A percentile compares a stretch with the other conserved stretches of the same genome.
phyloP scores from a whole-genome alignment of 2,888 invertebrate genomes.

The Andrena dorsata region DNA sequence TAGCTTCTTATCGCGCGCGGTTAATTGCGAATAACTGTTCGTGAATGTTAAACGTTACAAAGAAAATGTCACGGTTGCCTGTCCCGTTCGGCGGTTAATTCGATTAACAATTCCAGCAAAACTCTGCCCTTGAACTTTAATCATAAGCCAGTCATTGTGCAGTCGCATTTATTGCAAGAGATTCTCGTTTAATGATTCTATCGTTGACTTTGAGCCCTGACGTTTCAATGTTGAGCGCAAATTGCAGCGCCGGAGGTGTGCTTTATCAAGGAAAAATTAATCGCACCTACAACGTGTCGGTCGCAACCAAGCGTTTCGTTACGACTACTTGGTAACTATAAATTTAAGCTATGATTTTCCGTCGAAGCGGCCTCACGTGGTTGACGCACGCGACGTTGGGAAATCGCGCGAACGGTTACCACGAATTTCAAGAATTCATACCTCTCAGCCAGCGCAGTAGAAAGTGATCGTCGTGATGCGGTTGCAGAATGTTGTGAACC shows the following conservation, averaged over 20 bases:
- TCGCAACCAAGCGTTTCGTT: neutral
- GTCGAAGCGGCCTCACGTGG: neutral
- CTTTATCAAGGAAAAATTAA: neutral
- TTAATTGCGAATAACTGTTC: neutral
- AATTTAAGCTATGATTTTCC: neutral
- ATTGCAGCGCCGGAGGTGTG: neutral
- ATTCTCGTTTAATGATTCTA: neutral
- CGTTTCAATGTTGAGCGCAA: neutral
- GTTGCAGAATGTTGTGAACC: conserved; percentile 89
- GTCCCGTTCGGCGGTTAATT: neutral
- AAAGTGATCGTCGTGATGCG: conserved; percentile 92
- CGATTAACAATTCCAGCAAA: neutral
- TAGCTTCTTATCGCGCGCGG: neutral
- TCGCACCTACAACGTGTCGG: neutral
- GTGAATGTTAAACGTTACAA: neutral
- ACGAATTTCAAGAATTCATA: conserved; percentile 81
- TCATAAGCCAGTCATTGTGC: neutral
- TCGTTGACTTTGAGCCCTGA: neutral
- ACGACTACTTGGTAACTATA: neutral
- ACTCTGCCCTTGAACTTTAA: neutral
- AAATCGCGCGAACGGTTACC: conserved; percentile 14
- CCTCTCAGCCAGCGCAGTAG: conserved; percentile 93
- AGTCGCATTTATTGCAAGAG: neutral
- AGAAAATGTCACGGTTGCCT: neutral
- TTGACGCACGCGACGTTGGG: neutral